A percentile compares a stretch with the other conserved stretches of the same genome.
Conservation (phyloP, 2,113 vertebrate genomes). For the Athene cunicularia region DNA sequence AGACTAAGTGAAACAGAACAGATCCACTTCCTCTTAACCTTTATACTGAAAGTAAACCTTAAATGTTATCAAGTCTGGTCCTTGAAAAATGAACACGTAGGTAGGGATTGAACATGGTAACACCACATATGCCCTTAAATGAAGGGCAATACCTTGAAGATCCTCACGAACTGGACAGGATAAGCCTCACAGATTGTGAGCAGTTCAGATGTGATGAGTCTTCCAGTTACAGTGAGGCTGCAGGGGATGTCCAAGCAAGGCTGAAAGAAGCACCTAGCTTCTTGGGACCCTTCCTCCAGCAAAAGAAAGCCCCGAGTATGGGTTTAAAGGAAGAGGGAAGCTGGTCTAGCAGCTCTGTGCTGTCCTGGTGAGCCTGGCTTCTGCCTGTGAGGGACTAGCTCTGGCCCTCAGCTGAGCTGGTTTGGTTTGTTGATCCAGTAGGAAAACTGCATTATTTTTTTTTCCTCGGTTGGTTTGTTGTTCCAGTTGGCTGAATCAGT, state of each 20-base stretch:
- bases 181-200: fast-evolving
- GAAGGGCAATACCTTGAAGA: background rate
- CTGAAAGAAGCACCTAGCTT: background rate
- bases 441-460: background rate
- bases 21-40: background rate
- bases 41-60: background rate
- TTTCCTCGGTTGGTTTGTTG: background rate
- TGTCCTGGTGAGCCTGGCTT: background rate
- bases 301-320: fast-evolving
- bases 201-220: background rate
- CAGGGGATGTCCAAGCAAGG: fast-evolving
- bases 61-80: background rate
- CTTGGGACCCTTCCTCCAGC: fast-evolving
- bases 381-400: fast-evolving
- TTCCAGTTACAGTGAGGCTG: fast-evolving
- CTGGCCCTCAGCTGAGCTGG: background rate
- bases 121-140: fast-evolving
- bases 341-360: background rate
- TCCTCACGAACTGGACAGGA: fast-evolving
- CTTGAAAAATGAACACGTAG: fast-evolving
- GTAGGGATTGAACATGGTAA: no score
- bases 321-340: background rate
- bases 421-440: background rate
- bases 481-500: background rate
- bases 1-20: background rate